These are phyloP conservation scores for Elaeidobius kamerunicus DNA, from an alignment of 2,888 invertebrate genomes.

Conservation along the genomic window DNA sequence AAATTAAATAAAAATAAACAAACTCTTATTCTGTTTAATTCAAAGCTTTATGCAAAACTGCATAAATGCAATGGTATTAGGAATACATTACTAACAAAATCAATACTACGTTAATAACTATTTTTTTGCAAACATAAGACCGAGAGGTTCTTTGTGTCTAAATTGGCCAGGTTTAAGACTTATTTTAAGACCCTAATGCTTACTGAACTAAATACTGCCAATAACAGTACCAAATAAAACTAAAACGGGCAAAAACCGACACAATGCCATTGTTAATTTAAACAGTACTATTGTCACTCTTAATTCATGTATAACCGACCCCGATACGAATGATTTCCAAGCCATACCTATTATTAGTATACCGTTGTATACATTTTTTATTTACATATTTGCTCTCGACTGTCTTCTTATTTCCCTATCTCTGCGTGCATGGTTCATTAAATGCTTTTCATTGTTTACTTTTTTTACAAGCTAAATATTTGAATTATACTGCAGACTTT, in stretches of 20 bases:
- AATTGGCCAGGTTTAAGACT: constrained; percentile 1
- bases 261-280: constrained; percentile 14
- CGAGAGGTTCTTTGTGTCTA: too few species aligned
- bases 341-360: constrained; percentile 11
- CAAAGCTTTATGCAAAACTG: too few species aligned
- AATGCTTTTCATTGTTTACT: constrained; percentile 15
- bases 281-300: constrained; percentile 12
- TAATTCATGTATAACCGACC: constrained; percentile 5
- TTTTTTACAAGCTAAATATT: background rate
- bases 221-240: constrained; percentile 4
- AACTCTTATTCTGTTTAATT: too few species aligned
- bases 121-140: too few species aligned
- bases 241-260: constrained; percentile 2
- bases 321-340: constrained; percentile 5
- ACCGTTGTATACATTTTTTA: constrained; percentile 13
- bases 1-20: too few species aligned
- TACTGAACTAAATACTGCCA: constrained; percentile 5
- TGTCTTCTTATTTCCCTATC: constrained; percentile 9
- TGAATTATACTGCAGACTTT: background rate
- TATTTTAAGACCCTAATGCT: too few species aligned
- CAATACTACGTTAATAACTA: too few species aligned
- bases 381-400: constrained; percentile 6
- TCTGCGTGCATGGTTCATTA: constrained; percentile 10
- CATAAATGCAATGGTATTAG: too few species aligned
- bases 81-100: too few species aligned